Base-by-base conservation (phyloP, 2,113 vertebrate genomes). In the Ammospiza nelsoni region DNA sequence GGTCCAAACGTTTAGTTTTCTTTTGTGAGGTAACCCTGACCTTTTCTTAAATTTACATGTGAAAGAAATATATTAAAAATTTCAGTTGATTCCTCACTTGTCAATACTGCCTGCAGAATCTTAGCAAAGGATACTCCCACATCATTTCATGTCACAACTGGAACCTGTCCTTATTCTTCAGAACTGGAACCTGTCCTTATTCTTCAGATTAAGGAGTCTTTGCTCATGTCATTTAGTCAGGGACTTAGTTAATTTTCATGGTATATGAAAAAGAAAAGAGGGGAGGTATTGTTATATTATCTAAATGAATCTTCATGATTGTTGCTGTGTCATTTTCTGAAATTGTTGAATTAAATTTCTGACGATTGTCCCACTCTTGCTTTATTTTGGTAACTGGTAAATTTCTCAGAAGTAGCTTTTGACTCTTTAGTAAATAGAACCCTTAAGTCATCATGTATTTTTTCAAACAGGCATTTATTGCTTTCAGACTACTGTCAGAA, bases 401-500 rank as follows among this genome's bases (percentile, higher is more conserved):
- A 15, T 78, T 77, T 89, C 22, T 84, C 12, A 62, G 59, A 66
- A 55, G 39, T n/a, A 74, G 14, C 29, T 85, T 94, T 76, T 31
- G 76, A 29, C 8, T 68, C 9, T 39, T 46, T 90, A 66, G 39
- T 58, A 95, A 95, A 80, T 27, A 79, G 73, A 48, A 61, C n/a
- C 3, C 89, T 92, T 92, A 71, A 84, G 57, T 87, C 25, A 14
- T 72, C 43, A 31, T 48, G 25, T 25, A 62, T 39, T 93, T 93
- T 94, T 93, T 84, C 81, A 87, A 77, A 63, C 19, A 93, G 76
- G 35, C 48, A 69, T 95, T 97, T 95, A 82, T 61, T 66, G 22
- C 35, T 12, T 73, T 87, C 63, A 52, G 71, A 73, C 37, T 75
- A 66, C 71, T 90, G 83, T 85, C 76, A 96, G 88, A 96, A 85